phyloP scores from a whole-genome alignment of 1,140 invertebrate genomes.

The Homarus americanus region DNA sequence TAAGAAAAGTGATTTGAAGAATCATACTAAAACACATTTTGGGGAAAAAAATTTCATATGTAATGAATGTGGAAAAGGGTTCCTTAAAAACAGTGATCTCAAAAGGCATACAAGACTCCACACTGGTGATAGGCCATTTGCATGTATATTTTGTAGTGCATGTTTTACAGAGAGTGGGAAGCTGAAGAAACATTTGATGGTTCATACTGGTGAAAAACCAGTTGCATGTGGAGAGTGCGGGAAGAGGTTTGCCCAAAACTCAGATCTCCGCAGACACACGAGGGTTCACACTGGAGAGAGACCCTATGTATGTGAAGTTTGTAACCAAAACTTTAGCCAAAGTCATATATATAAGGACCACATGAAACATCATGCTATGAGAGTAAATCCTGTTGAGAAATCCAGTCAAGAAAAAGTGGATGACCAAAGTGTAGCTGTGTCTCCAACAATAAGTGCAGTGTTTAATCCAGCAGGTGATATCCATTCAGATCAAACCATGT shows the following conservation, averaged over 20 bases:
- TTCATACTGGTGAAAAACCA: conserved; percentile 48
- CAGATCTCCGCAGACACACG: conserved; percentile 44
- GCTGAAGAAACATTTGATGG: conserved; percentile 53
- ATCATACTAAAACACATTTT: conserved; percentile 52
- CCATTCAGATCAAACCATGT: neutral
- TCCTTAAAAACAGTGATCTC: conserved; percentile 61
- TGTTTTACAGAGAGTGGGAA: conserved; percentile 54
- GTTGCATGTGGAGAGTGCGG: conserved; percentile 39
- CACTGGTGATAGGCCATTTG: conserved; percentile 43
- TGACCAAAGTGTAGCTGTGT: neutral
- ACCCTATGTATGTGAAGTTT: conserved; percentile 46
- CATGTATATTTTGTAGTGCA: conserved; percentile 29
- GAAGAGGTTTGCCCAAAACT: conserved; percentile 51
- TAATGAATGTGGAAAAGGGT: conserved; percentile 53
- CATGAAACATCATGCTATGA: conserved; percentile 29
- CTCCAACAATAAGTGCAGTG: neutral
- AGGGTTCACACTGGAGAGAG: conserved; percentile 52
- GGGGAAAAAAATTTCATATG: conserved; percentile 53
- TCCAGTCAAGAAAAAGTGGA: neutral
- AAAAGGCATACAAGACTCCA: conserved; percentile 50
- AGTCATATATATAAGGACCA: conserved; percentile 51
- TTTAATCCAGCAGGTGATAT: neutral
- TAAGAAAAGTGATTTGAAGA: conserved; percentile 56
- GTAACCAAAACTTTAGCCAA: conserved; percentile 47
- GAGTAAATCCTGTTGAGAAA: neutral